phyloP scores from a whole-genome alignment of 2,113 vertebrate genomes.

The Maccullochella peelii region DNA sequence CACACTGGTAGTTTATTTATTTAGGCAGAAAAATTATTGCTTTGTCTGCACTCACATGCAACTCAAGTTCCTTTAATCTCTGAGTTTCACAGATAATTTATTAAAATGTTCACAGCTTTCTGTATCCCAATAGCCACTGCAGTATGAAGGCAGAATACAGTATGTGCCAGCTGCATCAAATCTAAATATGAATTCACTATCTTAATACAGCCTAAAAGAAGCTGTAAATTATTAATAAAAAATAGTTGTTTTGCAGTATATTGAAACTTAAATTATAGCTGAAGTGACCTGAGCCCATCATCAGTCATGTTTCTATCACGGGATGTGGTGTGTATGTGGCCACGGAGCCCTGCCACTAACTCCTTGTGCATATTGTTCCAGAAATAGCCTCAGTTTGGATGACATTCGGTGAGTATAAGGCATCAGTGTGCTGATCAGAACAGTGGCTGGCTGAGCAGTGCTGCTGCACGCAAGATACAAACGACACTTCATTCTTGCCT shows the following conservation, averaged over 20 bases:
- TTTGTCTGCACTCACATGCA: background rate
- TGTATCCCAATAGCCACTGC: constrained; percentile 6
- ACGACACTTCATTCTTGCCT: constrained; percentile 67
- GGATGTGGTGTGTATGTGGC: constrained; percentile 77
- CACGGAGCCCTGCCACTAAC: constrained; percentile 81
- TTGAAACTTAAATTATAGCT: background rate
- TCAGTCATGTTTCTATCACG: constrained; percentile 54
- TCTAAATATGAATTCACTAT: background rate
- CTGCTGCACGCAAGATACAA: constrained; percentile 70
- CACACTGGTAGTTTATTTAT: background rate
- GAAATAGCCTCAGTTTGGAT: constrained; percentile 99
- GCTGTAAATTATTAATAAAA: background rate
- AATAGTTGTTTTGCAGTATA: background rate
- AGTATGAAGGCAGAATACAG: background rate
- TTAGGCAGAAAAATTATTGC: background rate
- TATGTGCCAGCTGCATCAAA: background rate
- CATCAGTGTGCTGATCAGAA: constrained; percentile 80
- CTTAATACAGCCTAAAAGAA: background rate
- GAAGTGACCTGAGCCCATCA: constrained; percentile 3
- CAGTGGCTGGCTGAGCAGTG: constrained; percentile 79
- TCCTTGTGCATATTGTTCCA: constrained; percentile 93
- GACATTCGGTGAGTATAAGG: constrained; percentile 95
- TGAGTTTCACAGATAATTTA: background rate
- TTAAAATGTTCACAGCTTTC: background rate
- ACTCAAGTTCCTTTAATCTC: background rate